Evolutionary conservation across 2,797 vertebrate species (phyloP).

Genomic region (Pyrocephalus nanus): DNA sequence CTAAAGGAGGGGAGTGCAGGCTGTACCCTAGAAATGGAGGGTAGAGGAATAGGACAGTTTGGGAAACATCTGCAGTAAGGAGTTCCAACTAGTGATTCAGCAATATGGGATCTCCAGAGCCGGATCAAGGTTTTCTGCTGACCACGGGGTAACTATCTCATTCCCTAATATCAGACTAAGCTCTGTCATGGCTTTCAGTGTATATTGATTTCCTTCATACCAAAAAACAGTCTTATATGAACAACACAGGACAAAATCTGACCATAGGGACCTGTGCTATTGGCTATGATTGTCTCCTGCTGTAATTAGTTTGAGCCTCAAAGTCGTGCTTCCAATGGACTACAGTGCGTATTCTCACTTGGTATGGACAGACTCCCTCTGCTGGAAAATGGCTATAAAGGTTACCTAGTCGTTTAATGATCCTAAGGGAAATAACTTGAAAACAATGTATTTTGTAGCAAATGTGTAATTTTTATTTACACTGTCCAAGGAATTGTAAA

Average conservation of each 20-base stretch:
- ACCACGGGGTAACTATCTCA: fast-evolving
- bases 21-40: neutral
- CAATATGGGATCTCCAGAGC: neutral
- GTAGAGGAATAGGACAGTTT: neutral
- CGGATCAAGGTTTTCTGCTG: neutral
- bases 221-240: neutral
- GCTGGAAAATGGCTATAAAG: neutral
- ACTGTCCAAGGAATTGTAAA: neutral
- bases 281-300: neutral
- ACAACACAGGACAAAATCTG: neutral
- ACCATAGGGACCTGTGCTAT: neutral
- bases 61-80: neutral
- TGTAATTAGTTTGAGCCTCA: neutral
- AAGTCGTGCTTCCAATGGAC: fast-evolving
- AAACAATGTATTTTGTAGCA: neutral
- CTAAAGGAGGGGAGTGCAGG: neutral
- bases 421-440: fast-evolving
- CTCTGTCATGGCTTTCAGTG: neutral
- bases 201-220: neutral
- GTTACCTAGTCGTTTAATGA: neutral
- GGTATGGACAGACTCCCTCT: neutral
- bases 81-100: neutral
- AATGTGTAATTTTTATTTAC: neutral
- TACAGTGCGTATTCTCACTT: neutral
- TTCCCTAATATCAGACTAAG: neutral